Conservation (phyloP, 2,113 vertebrate genomes). For the Rhea americana region DNA sequence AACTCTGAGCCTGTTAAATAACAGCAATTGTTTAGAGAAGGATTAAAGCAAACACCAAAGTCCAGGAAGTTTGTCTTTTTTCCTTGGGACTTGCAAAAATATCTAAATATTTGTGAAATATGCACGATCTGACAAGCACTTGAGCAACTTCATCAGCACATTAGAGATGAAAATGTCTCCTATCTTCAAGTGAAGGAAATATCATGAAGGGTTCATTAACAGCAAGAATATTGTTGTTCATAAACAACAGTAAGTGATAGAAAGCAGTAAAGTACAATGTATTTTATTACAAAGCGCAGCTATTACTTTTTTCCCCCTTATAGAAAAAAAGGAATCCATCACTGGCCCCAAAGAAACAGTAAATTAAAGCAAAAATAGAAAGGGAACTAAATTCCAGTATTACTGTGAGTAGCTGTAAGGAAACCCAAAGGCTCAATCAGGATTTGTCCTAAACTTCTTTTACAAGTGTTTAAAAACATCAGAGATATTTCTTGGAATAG, state of each 20-base stretch:
- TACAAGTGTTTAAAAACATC: neutral
- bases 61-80: neutral
- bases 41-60: neutral
- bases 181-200: neutral
- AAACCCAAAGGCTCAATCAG: neutral
- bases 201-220: neutral
- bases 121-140: neutral
- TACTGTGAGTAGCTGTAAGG: neutral
- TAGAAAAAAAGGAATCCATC: neutral
- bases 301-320: neutral
- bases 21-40: neutral
- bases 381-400: neutral
- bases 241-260: neutral
- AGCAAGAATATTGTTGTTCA: neutral
- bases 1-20: neutral
- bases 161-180: neutral
- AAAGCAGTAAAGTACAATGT: neutral
- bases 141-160: neutral
- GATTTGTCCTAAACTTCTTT: neutral
- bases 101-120: neutral
- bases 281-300: neutral
- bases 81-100: neutral
- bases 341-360: neutral
- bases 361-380: neutral
- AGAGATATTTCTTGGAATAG: neutral